Evolutionary conservation across 2,797 vertebrate species (phyloP).

Genomic region (Eremophila alpestris): DNA sequence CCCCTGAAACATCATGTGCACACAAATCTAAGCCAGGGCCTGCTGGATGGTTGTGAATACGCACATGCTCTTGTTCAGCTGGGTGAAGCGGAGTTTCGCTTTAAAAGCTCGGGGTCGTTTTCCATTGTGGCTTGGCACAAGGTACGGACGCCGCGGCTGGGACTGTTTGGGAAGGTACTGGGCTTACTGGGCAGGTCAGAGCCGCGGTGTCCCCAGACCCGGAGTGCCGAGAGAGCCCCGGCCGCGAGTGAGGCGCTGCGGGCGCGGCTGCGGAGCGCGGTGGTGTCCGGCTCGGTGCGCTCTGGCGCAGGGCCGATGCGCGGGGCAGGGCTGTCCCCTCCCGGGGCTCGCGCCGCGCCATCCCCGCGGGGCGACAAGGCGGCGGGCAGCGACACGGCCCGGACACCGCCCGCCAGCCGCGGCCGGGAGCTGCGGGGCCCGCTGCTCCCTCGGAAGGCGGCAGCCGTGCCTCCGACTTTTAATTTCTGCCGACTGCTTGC

Average conservation of each 20-base stretch:
- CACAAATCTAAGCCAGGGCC: not conserved
- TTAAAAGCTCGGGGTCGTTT: not conserved
- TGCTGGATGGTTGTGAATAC: not conserved
- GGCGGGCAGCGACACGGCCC: not conserved
- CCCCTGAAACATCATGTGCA: not conserved
- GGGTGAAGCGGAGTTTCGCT: not conserved
- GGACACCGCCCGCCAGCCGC: not conserved
- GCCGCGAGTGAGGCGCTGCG: not conserved
- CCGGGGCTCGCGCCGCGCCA: not conserved
- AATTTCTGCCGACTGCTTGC: not conserved
- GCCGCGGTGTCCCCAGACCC: not conserved
- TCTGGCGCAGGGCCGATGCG: accelerated
- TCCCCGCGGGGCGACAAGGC: not conserved
- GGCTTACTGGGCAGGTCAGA: not conserved
- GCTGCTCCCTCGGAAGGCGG: not conserved
- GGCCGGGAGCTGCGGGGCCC: not conserved
- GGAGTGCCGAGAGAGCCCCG: accelerated
- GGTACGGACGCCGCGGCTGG: accelerated
- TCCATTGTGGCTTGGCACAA: accelerated
- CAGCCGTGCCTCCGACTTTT: not conserved
- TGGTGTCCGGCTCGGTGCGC: accelerated
- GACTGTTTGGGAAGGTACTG: not conserved
- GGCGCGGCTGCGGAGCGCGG: not conserved
- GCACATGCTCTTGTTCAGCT: not conserved
- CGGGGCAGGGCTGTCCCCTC: not conserved